Evolutionary conservation across 2,797 vertebrate genomes (phyloP), one percentile per base, ranked within the genome.

Genomic region (Rhinoraja longicauda): DNA sequence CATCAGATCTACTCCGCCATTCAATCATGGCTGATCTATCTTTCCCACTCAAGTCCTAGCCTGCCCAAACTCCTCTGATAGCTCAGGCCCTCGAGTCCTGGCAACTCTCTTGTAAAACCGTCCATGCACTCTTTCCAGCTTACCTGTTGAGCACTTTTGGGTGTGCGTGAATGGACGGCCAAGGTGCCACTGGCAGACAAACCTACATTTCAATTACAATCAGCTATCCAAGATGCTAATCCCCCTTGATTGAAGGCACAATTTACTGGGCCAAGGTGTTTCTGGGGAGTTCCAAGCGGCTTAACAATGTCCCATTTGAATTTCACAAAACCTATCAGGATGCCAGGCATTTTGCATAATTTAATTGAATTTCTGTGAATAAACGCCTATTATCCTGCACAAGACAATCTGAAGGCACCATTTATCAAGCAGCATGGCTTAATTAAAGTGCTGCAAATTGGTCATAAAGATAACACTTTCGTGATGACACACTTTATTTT

Each of bases 311-410:
- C 62, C 59, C 59, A 67, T 67, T 86, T 86, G 82, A 86, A n/a
- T 86, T 86, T 4, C n/a, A 86, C 29, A 86, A 64, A 67, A 88
- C 13, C 59, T 62, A 64, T 62, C 62, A 67, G 15, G 36, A 36
- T 21, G 62, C 62, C n/a, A 67, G 62, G n/a, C 84, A 67, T 67
- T 88, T 88, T 64, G 84, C 84, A 67, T 67, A 88, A 88, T 88
- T 36, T 88, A 94, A 94, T 95, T 95, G 94, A 70, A 93, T 93
- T 92, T 94, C 78, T 93, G 21, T 6, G 59, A 67, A 77, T 45
- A 57, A 76, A 57, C 76, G 72, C 92, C 70, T 13, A 53, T 12
- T 64, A 57, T 77, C 36, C 29, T 75, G 39, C 29, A 67, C 29
- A 8, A 53, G 57, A 72, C 72, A 45, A 72, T 45, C 72, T 57